Evolutionary conservation across 1,140 invertebrate genomes (phyloP).

Genomic region (Diachasmimorpha longicaudata): DNA sequence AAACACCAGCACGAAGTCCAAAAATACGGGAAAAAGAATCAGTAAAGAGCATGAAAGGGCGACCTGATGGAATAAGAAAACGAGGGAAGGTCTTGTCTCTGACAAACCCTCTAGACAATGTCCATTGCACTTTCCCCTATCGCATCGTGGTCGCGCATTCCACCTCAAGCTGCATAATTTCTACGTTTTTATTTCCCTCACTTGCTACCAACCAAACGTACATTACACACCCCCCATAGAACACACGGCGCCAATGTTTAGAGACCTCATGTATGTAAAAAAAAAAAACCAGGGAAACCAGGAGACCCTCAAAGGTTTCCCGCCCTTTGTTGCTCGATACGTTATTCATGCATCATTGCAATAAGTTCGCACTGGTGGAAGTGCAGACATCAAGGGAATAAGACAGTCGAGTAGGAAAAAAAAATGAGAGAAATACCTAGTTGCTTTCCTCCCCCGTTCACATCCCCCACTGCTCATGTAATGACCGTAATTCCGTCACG

Average conservation of each 20-base stretch:
- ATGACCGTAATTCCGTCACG: constrained; percentile 3
- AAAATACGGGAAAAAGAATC: background rate
- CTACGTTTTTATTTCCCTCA: background rate
- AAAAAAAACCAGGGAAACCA: background rate
- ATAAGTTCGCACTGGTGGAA: background rate
- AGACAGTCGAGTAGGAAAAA: background rate
- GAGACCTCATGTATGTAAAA: background rate
- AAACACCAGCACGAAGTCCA: background rate
- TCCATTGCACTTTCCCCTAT: background rate
- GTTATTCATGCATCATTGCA: background rate
- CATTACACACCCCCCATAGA: background rate
- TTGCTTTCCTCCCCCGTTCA: background rate
- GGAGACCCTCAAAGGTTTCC: background rate
- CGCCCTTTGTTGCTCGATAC: background rate
- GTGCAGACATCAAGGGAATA: background rate
- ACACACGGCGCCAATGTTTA: background rate
- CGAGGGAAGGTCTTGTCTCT: background rate
- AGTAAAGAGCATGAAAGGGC: background rate
- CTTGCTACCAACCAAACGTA: background rate
- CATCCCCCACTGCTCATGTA: background rate
- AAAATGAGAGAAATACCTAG: background rate
- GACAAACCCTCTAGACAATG: background rate
- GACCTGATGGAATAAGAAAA: background rate
- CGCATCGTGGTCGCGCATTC: background rate
- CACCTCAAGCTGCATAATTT: background rate